Percentiles rank a stretch among this genome's conserved stretches.
Evolutionary conservation across 2,888 invertebrate genomes (phyloP).

Genomic region (Junonia oenone): DNA sequence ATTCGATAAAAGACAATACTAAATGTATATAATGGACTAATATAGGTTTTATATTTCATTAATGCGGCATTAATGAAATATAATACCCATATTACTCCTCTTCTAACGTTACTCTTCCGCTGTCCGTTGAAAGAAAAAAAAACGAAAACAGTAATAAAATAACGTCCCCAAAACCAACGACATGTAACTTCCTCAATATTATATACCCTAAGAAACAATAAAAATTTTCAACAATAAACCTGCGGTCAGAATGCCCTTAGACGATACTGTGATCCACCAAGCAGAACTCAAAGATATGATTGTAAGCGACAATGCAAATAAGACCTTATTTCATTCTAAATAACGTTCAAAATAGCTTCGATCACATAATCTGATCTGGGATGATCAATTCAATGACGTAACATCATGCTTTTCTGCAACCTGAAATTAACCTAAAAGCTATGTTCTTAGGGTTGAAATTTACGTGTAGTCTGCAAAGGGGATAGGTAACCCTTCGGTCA

Average conservation of each 20-base stretch:
- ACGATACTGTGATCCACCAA: constrained; percentile 47
- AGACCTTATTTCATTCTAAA: not conserved
- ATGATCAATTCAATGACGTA: constrained; percentile 19
- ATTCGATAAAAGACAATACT: not conserved
- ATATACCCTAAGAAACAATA: constrained; percentile 50
- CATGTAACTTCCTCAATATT: constrained; percentile 58
- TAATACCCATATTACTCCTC: constrained; percentile 13
- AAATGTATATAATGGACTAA: not conserved
- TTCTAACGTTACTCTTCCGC: constrained; percentile 14
- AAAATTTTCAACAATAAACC: constrained; percentile 54
- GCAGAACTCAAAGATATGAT: constrained; percentile 44
- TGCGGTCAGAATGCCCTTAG: constrained; percentile 53
- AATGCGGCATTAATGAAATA: not conserved
- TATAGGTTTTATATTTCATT: too few relatives aligned
- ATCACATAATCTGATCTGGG: constrained; percentile 14
- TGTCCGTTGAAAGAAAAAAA: constrained; percentile 32
- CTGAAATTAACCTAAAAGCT: not conserved
- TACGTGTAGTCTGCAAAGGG: constrained; percentile 34
- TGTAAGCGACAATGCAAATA: not conserved
- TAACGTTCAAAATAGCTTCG: constrained; percentile 26
- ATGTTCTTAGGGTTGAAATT: not conserved
- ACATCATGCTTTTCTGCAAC: not conserved
- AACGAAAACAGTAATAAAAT: constrained; percentile 47
- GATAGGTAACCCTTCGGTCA: constrained; percentile 64
- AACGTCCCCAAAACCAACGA: constrained; percentile 60